phyloP scores from a whole-genome alignment of 2,113 vertebrate genomes.

The Sebastes schlegelii region DNA sequence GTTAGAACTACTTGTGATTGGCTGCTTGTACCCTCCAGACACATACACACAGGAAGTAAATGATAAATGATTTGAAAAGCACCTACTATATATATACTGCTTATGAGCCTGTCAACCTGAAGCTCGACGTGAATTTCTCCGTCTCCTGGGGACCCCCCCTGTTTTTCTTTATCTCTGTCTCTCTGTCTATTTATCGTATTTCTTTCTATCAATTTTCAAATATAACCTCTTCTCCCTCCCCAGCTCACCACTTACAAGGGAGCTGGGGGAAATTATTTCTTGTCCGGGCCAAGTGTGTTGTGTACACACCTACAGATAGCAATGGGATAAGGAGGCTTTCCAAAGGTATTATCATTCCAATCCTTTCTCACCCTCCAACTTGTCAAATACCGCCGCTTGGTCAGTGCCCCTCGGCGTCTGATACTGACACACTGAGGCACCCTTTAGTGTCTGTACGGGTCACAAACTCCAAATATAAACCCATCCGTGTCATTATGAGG shows the following conservation, averaged over 20 bases:
- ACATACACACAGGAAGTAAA: background rate
- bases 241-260: background rate
- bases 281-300: slow-evolving; percentile 1
- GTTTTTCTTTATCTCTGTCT: background rate
- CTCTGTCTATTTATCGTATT: slow-evolving; percentile 19
- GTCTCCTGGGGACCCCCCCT: background rate
- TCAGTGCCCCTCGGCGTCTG: too few species aligned
- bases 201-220: slow-evolving; percentile 28
- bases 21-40: background rate
- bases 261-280: slow-evolving; percentile 24
- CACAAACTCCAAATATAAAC: too few species aligned
- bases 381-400: too few species aligned
- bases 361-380: too few species aligned
- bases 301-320: slow-evolving; percentile 12
- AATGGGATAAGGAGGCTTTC: slow-evolving; percentile 23
- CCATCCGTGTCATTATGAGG: too few species aligned
- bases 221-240: background rate
- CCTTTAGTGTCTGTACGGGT: too few species aligned
- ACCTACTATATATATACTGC: background rate
- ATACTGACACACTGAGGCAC: too few species aligned
- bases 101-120: background rate
- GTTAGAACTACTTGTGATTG: background rate
- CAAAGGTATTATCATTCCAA: slow-evolving; percentile 15
- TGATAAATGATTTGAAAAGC: slow-evolving; percentile 4
- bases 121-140: background rate